These are phyloP conservation scores for Epirrita christyi DNA, from an alignment of 2,888 invertebrate genomes.

Conservation along the genomic window DNA sequence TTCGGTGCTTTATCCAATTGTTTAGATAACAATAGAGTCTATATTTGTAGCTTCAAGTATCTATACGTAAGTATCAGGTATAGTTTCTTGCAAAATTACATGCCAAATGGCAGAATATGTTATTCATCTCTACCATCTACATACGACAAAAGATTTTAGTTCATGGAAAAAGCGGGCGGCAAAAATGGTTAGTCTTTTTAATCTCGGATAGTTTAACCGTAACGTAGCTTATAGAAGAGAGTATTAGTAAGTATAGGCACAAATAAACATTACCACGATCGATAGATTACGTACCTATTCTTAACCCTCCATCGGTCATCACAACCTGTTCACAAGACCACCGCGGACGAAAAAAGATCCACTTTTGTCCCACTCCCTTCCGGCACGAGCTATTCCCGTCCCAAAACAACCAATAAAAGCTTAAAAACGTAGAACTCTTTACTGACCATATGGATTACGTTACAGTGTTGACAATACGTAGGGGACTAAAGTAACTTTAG, in stretches of 20 bases:
- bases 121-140: background rate
- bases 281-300: constrained; percentile 28
- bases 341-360: constrained; percentile 67
- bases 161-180: no score
- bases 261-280: background rate
- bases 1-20: constrained; percentile 23
- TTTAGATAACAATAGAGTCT: constrained; percentile 29
- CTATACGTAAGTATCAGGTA: background rate
- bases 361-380: constrained; percentile 68
- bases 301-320: constrained; percentile 45
- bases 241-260: background rate
- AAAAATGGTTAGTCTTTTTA: no score
- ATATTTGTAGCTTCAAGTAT: background rate
- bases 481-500: constrained; percentile 21
- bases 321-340: constrained; percentile 51
- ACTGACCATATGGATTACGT: constrained; percentile 69
- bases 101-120: background rate
- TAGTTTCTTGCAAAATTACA: background rate
- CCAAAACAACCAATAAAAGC: constrained; percentile 56
- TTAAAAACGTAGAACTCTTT: constrained; percentile 52
- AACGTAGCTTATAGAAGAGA: no score
- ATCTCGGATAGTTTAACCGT: no score
- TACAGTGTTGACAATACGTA: constrained; percentile 49
- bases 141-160: background rate
- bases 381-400: constrained; percentile 62